phyloP scores from a whole-genome alignment of 2,888 invertebrate species.

The Lepidocyrtoides sp. region DNA sequence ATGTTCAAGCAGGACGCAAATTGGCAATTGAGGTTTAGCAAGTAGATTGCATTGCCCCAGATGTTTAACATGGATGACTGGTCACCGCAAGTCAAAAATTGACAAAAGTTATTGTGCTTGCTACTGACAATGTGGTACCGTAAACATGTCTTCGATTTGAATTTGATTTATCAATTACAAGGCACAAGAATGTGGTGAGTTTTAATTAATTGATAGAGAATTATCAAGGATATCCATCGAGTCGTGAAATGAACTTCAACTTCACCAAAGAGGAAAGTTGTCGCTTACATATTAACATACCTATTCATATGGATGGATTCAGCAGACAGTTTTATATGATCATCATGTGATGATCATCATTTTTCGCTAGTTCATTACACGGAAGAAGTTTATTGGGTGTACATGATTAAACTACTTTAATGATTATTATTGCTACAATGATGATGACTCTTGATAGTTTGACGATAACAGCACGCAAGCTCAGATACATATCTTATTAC shows the following conservation, averaged over 20 bases:
- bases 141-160: not conserved
- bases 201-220: not conserved
- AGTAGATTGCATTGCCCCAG: not conserved
- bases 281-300: not conserved
- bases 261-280: not conserved
- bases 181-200: not conserved
- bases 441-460: no score
- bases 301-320: not conserved
- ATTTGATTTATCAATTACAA: conserved; percentile 11
- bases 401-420: not conserved
- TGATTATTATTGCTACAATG: not conserved
- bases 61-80: not conserved
- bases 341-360: not conserved
- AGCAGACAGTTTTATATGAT: not conserved
- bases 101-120: not conserved
- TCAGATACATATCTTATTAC: not conserved
- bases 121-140: not conserved
- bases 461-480: not conserved
- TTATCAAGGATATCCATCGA: not conserved
- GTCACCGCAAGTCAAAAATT: not conserved
- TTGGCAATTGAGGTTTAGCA: no score
- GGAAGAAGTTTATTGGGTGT: not conserved
- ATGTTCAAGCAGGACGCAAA: no score
- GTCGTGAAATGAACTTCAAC: not conserved
- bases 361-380: not conserved